Percentiles rank a stretch among this genome's conserved stretches.
phyloP scores from a whole-genome alignment of 2,888 invertebrate species.

The Xiphydria camelus region DNA sequence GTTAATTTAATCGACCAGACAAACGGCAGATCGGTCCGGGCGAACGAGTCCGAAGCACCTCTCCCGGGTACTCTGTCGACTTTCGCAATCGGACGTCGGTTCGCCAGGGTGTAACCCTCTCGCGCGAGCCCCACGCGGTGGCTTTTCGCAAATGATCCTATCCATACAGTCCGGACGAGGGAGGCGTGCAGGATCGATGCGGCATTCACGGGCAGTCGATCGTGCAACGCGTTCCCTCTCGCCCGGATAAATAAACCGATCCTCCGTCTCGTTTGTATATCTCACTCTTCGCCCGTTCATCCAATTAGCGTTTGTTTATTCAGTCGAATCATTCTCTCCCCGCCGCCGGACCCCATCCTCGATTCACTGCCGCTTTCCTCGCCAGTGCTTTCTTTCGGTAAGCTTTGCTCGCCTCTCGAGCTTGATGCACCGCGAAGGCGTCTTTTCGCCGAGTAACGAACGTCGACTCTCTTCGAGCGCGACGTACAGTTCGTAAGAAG shows the following conservation, averaged over 20 bases:
- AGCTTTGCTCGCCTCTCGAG: no score
- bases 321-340: slow-evolving; percentile 3
- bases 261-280: not conserved
- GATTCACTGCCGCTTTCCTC: not conserved
- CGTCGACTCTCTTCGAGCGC: no score
- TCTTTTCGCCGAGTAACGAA: no score
- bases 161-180: not conserved
- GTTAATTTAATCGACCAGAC: slow-evolving; percentile 57
- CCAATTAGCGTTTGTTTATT: slow-evolving; percentile 19
- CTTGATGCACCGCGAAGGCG: no score
- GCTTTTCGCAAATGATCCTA: slow-evolving; percentile 13
- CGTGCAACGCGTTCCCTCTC: slow-evolving; percentile 10
- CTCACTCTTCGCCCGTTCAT: slow-evolving; percentile 11
- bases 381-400: no score
- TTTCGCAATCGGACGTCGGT: not conserved
- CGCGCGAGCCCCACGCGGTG: not conserved
- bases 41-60: not conserved
- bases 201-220: slow-evolving; percentile 1
- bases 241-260: slow-evolving; percentile 17
- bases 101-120: not conserved
- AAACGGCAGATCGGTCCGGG: no score
- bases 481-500: no score
- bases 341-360: not conserved
- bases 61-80: no score
- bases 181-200: not conserved